Evolutionary conservation across 2,888 invertebrate species (phyloP).

Genomic region (Macaria notata): DNA sequence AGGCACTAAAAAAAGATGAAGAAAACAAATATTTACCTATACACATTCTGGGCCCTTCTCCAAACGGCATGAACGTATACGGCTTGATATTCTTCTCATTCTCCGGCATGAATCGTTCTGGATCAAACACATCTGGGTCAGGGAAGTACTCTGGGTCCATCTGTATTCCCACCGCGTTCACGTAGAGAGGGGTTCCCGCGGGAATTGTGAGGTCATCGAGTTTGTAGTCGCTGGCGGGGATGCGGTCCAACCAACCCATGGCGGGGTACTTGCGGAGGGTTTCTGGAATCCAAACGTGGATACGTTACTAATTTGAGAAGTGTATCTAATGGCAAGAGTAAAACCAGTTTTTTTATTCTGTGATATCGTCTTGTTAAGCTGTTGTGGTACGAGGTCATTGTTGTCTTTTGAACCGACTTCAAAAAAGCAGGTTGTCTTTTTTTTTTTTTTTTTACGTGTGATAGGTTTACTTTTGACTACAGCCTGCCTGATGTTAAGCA

Average conservation of each 20-base stretch:
- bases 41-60: conserved; percentile 82
- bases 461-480: too few species aligned
- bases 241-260: conserved; percentile 57
- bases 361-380: too few species aligned
- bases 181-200: conserved; percentile 49
- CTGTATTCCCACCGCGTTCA: conserved; percentile 50
- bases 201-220: conserved; percentile 51
- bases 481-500: too few species aligned
- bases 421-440: too few species aligned
- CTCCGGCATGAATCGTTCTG: conserved; percentile 80
- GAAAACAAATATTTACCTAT: conserved; percentile 60
- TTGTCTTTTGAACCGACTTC: too few species aligned
- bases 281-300: conserved; percentile 39
- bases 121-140: conserved; percentile 77
- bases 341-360: too few species aligned
- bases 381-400: too few species aligned
- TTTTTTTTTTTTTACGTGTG: too few species aligned
- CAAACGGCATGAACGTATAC: conserved; percentile 76
- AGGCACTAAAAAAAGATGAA: too few species aligned
- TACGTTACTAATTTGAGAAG: too few species aligned
- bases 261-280: conserved; percentile 50
- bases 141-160: conserved; percentile 73
- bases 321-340: too few species aligned
- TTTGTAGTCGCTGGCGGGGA: conserved; percentile 42
- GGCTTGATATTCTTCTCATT: conserved; percentile 64